phyloP scores from a whole-genome alignment of 2,888 invertebrate genomes.

The Hirtodrosophila alboralis region DNA sequence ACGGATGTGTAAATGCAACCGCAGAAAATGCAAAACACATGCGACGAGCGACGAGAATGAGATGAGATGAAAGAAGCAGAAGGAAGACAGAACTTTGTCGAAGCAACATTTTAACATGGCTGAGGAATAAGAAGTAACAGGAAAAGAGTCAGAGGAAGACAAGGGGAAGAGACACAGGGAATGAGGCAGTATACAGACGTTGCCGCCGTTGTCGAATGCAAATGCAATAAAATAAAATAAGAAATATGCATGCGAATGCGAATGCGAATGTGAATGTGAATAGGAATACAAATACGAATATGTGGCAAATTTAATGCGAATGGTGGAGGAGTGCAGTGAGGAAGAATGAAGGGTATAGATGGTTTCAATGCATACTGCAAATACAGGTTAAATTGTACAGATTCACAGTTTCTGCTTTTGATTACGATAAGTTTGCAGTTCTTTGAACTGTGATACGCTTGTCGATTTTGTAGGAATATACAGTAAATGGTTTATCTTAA shows the following conservation, averaged over 20 bases:
- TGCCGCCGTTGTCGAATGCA: slow-evolving; percentile 41
- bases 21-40: slow-evolving; percentile 70
- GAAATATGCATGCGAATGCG: slow-evolving; percentile 32
- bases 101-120: slow-evolving; percentile 35
- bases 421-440: slow-evolving; percentile 35
- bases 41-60: slow-evolving; percentile 34
- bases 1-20: slow-evolving; percentile 31
- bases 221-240: slow-evolving; percentile 61
- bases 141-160: background rate
- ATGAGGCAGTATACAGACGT: slow-evolving; percentile 17
- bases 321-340: background rate
- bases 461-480: background rate
- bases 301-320: slow-evolving; percentile 55
- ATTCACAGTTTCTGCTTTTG: slow-evolving; percentile 23
- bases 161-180: background rate
- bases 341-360: too few species aligned
- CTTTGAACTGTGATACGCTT: slow-evolving; percentile 42
- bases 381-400: slow-evolving; percentile 48
- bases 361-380: slow-evolving; percentile 14
- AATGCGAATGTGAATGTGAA: slow-evolving; percentile 24
- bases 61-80: background rate
- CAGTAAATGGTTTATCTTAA: slow-evolving; percentile 1
- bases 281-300: slow-evolving; percentile 34
- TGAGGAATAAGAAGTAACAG: slow-evolving; percentile 5
- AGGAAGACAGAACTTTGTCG: slow-evolving; percentile 40